Evolutionary conservation across 1,140 invertebrate species (phyloP), one percentile per base, ranked within the genome.

Genomic region (Akabosia matsudoensis): DNA sequence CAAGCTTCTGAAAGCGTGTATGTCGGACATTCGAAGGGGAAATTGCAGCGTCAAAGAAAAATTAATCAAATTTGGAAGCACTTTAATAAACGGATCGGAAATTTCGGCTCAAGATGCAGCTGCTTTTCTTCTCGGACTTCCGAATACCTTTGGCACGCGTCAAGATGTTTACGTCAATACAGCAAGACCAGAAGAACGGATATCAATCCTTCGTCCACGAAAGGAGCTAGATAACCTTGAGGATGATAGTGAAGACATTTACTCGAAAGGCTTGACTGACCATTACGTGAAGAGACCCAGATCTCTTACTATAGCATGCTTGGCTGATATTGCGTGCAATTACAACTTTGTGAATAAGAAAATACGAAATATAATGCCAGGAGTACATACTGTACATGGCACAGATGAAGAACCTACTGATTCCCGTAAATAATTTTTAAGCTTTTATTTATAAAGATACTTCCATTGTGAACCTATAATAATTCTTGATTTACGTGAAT

Each of bases 81-180:
- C 76, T 28, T 82, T 83, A 76, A 71, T 83, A 28, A 83, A 83
- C 74, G 73, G 79, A 51, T 80, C 74, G 77, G 33, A 82, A 51
- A 81, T 83, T 76, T 79, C 77, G 22, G 78, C 79, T 18, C 82
- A 84, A 80, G 83, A 83, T 79, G 82, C 81, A 33, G 81, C 76
- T 33, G 83, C 79, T 78, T 75, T 79, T 70, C 31, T 79, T 18
- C 71, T 83, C 72, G 45, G 73, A 14, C 54, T 83, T 31, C 77
- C 72, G 33, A 33, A 83, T 30, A 78, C 74, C 14, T 78, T 80
- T 77, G 70, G 26, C 74, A 81, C 71, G 33, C 7, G 77, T 61
- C 4, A 10, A 34, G 33, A n/a, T 24, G 33, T 78, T 13, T 82
- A 54, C 73, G 75, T 79, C 3, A 79, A 70, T 71, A 77, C 76